Percentiles rank a stretch among this genome's conserved stretches.
Evolutionary conservation across 2,797 vertebrate genomes (phyloP).

Genomic region (Falco berigora): DNA sequence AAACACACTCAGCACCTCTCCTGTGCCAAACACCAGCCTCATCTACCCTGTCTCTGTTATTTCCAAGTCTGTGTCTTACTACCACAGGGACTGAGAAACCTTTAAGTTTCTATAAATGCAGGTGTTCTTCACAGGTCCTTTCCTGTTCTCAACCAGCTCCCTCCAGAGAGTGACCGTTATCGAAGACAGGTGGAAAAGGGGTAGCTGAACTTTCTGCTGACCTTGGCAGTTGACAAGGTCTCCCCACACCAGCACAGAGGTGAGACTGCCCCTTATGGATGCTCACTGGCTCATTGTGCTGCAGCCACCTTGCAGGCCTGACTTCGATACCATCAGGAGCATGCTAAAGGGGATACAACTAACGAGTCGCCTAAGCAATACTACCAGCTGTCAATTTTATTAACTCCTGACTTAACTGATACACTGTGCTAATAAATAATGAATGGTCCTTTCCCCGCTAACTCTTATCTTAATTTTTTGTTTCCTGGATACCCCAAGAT

Average conservation of each 20-base stretch:
- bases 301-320: neutral
- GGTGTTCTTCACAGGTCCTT: neutral
- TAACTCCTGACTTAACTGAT: neutral
- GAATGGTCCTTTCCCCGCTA: neutral
- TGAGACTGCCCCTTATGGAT: neutral
- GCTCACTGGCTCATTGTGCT: neutral
- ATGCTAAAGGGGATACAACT: neutral
- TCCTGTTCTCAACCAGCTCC: neutral
- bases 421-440: neutral
- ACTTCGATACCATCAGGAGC: neutral
- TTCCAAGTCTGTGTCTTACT: neutral
- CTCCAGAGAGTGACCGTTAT: neutral
- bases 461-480: neutral
- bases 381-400: neutral
- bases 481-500: neutral
- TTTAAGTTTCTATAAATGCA: neutral
- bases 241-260: neutral
- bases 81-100: neutral
- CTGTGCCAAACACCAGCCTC: neutral
- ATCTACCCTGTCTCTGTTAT: accelerated
- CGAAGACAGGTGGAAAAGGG: neutral
- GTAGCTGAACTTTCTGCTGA: neutral
- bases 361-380: neutral
- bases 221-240: neutral
- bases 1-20: neutral